Evolutionary conservation across 2,113 vertebrate genomes (phyloP), one percentile per base, ranked within the genome.

Genomic region (Polypterus bichir): DNA sequence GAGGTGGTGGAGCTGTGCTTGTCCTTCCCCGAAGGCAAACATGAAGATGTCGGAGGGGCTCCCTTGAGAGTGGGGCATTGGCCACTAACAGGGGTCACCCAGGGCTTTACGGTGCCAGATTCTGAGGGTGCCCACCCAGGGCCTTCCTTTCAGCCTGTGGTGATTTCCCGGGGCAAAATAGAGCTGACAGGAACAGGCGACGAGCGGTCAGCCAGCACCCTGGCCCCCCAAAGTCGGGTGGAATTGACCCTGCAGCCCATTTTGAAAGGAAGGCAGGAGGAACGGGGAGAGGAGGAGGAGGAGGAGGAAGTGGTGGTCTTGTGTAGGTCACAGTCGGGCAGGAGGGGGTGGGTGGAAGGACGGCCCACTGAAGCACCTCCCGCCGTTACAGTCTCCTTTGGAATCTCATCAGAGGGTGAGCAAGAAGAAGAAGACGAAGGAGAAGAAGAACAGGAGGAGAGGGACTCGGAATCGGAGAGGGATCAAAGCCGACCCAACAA

Each of bases 401-500:
- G 85, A 78, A 75, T 88, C 80, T 74, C 84, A 76, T 80, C 88
- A 76, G 81, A 91, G 86, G 84, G 86, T 86, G 76, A 27, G 27
- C 27, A 27, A 27, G 27, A 27, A 27, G 27, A 27, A 27, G 70
- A 68, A 81, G 79, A 79, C 76, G 78, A 81, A 77, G 77, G 72
- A 76, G 71, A 79, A 85, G 81, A 85, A 56, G 85, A 77, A 80
- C 83, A 73, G 76, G 80, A 77, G 77, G 87, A 92, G 71, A 84
- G 81, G 67, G 76, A 84, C 75, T 87, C 86, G 56, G 86, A 81
- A 70, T 82, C 73, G 0, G 93, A 88, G 70, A 86, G 71, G 68
- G 91, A 92, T 71, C 88, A 74, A 68, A 81, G 75, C 70, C 87
- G 85, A 86, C 93, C 93, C 69, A 90, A 84, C 83, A 97, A 92